Percentiles rank a stretch among this genome's conserved stretches.
phyloP scores from a whole-genome alignment of 2,113 vertebrate species.

The Amphilophus citrinellus region DNA sequence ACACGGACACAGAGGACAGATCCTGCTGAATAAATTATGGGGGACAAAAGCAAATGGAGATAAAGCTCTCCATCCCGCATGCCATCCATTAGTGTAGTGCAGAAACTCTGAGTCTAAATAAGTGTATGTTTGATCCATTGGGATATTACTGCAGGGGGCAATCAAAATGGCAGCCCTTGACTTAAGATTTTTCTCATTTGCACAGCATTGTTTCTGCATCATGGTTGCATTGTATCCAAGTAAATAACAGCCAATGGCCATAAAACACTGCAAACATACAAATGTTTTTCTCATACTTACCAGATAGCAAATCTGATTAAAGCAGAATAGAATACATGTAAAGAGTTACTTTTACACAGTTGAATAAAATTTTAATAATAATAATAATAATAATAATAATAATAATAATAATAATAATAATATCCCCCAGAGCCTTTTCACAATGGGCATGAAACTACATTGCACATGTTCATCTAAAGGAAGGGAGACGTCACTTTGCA shows the following conservation, averaged over 20 bases:
- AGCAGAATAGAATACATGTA: background rate
- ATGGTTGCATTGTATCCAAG: constrained; percentile 24
- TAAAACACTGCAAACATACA: constrained; percentile 44
- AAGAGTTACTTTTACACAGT: background rate
- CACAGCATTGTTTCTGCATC: constrained; percentile 21
- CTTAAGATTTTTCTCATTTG: constrained; percentile 46
- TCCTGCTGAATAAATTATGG: constrained; percentile 70
- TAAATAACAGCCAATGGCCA: constrained; percentile 25
- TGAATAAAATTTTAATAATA: background rate
- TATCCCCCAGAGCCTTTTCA: background rate
- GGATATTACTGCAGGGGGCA: constrained; percentile 31
- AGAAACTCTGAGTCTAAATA: constrained; percentile 48
- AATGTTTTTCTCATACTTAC: background rate
- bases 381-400: too few species aligned
- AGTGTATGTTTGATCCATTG: constrained; percentile 50
- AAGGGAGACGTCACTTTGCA: background rate
- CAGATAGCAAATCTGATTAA: background rate
- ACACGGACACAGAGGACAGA: constrained; percentile 36
- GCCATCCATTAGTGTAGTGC: constrained; percentile 53
- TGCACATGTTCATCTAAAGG: background rate
- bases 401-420: background rate
- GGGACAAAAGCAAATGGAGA: constrained; percentile 63
- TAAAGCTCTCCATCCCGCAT: constrained; percentile 45
- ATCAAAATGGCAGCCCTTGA: constrained; percentile 42
- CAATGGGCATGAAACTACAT: background rate